Evolutionary conservation across 2,888 invertebrate genomes (phyloP).

Genomic region (Microchrysa polita): DNA sequence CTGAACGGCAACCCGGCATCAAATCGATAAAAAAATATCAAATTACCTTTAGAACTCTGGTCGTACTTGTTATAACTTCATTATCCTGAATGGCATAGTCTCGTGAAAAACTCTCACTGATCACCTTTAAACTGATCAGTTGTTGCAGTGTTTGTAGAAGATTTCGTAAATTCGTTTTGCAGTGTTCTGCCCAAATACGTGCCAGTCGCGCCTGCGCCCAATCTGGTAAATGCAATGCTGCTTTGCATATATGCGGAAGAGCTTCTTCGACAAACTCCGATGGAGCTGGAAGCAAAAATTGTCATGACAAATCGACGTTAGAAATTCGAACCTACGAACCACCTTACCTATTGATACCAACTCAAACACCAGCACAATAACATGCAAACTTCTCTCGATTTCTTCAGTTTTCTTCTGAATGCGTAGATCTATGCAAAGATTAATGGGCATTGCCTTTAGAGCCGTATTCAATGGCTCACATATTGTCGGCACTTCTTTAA

Average conservation of each 20-base stretch:
- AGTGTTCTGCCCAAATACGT: slow-evolving; percentile 79
- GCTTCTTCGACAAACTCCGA: slow-evolving; percentile 86
- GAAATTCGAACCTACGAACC: too few species aligned
- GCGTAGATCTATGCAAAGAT: slow-evolving; percentile 52
- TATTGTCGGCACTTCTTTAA: slow-evolving; percentile 56
- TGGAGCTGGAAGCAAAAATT: slow-evolving; percentile 70
- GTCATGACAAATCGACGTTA: slow-evolving; percentile 65
- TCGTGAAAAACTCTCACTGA: slow-evolving; percentile 76
- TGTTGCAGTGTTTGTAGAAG: slow-evolving; percentile 85
- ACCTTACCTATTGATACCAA: slow-evolving; percentile 74
- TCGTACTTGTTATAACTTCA: slow-evolving; percentile 82
- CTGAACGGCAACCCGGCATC: too few species aligned
- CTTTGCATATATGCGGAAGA: slow-evolving; percentile 80
- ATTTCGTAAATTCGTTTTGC: slow-evolving; percentile 71
- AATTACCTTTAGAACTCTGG: slow-evolving; percentile 89
- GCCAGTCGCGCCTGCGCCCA: slow-evolving; percentile 82
- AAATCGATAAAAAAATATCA: too few species aligned
- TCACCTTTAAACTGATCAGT: slow-evolving; percentile 84
- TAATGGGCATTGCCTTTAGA: slow-evolving; percentile 52
- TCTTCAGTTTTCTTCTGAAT: slow-evolving; percentile 50
- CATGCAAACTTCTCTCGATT: slow-evolving; percentile 61
- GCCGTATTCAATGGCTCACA: slow-evolving; percentile 58
- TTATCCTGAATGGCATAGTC: slow-evolving; percentile 87
- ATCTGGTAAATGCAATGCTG: slow-evolving; percentile 77
- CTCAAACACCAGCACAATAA: slow-evolving; percentile 80